Percentiles rank a stretch among this genome's conserved stretches.
phyloP scores from a whole-genome alignment of 2,797 vertebrate genomes.

The Myotis planiceps region DNA sequence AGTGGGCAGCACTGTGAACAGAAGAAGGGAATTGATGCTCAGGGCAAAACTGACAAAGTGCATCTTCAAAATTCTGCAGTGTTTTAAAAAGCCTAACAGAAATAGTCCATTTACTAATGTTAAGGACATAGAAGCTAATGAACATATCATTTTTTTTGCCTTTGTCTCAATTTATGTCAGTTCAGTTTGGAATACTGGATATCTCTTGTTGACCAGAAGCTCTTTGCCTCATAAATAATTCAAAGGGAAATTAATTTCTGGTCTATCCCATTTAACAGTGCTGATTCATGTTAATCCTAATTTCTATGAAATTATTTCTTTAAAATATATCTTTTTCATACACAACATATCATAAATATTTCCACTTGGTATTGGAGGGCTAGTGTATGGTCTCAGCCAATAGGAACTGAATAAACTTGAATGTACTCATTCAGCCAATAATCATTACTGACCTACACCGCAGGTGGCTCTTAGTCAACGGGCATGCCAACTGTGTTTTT shows the following conservation, averaged over 20 bases:
- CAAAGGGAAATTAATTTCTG: neutral
- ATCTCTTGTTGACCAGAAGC: neutral
- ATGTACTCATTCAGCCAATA: neutral
- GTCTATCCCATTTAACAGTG: neutral
- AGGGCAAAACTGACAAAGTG: neutral
- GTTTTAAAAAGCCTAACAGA: neutral
- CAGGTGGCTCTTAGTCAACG: neutral
- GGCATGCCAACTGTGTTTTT: neutral
- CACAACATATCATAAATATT: neutral
- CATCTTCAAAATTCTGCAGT: conserved; percentile 1
- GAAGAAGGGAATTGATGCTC: neutral
- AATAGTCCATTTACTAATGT: neutral
- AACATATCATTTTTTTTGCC: neutral
- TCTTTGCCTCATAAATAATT: neutral
- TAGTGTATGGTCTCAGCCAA: neutral
- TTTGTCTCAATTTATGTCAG: conserved; percentile 52
- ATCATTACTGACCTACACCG: neutral
- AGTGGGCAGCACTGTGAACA: neutral
- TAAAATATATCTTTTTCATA: neutral
- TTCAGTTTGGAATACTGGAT: neutral
- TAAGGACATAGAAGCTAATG: neutral
- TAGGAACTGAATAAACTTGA: neutral
- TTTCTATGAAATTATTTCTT: neutral
- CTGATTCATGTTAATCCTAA: neutral
- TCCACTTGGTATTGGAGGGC: neutral